A percentile compares a stretch with the other conserved stretches of the same genome.
phyloP scores from a whole-genome alignment of 2,113 vertebrate species.

The Zingel zingel region DNA sequence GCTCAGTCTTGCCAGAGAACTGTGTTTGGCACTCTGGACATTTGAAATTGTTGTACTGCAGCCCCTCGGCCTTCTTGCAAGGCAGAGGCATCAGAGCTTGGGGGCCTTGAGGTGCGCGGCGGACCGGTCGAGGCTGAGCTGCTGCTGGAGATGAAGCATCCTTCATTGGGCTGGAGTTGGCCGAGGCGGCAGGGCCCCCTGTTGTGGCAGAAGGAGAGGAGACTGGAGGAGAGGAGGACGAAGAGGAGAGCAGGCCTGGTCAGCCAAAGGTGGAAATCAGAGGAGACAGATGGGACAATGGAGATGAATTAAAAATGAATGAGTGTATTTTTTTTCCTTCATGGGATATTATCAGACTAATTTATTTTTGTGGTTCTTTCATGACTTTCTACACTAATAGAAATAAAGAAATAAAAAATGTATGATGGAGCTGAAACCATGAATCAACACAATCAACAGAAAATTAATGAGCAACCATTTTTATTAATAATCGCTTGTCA shows the following conservation, averaged over 20 bases:
- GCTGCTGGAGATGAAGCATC: constrained; percentile 68
- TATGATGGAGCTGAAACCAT: not conserved
- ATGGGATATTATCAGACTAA: not conserved
- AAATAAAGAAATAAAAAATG: not conserved
- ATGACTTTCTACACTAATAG: not conserved
- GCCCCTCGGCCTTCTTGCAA: constrained; percentile 79
- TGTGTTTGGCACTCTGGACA: constrained; percentile 93
- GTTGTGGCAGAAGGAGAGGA: constrained; percentile 66
- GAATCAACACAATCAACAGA: not conserved
- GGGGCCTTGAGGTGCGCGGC: constrained; percentile 79
- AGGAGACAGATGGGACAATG: constrained; percentile 50
- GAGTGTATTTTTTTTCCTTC: not conserved
- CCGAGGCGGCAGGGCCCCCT: constrained; percentile 39
- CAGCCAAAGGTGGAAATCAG: constrained; percentile 39
- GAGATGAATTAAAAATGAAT: constrained; percentile 33
- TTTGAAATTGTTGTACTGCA: constrained; percentile 90
- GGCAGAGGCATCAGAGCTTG: constrained; percentile 88
- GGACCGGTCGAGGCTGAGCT: constrained; percentile 73
- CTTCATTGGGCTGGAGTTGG: constrained; percentile 81
- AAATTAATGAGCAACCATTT: not conserved
- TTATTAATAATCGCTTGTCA: not conserved
- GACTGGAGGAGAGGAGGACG: constrained; percentile 80
- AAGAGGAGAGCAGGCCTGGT: constrained; percentile 78
- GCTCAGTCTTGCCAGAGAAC: constrained; percentile 88
- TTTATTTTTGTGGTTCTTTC: not conserved